Evolutionary conservation across 1,140 invertebrate species (phyloP).

Genomic region (Drosophila kanapiae): DNA sequence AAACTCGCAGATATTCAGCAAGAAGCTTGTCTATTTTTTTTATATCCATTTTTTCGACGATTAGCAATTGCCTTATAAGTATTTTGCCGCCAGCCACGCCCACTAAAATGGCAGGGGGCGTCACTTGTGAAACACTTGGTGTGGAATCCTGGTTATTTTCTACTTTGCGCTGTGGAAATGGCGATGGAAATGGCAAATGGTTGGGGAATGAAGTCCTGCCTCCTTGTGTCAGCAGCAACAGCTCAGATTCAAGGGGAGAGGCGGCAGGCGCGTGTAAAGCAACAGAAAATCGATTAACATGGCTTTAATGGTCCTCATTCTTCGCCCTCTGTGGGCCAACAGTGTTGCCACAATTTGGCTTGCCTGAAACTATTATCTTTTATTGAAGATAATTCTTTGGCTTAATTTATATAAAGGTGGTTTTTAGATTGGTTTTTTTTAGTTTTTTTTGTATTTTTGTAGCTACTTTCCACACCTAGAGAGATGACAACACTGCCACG

Average conservation of each 20-base stretch:
- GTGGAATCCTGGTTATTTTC: conserved; percentile 64
- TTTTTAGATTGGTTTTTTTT: background rate
- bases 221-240: conserved; percentile 48
- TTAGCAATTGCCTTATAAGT: conserved; percentile 42
- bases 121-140: conserved; percentile 39
- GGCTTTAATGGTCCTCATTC: conserved; percentile 59
- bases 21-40: background rate
- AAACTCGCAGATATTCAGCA: background rate
- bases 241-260: conserved; percentile 6
- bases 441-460: background rate
- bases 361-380: too few relatives aligned
- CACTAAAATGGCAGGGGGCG: background rate
- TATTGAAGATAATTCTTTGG: background rate
- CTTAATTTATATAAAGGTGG: background rate
- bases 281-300: conserved; percentile 80
- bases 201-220: background rate
- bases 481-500: conserved; percentile 35
- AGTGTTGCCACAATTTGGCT: conserved; percentile 6
- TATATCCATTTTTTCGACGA: conserved; percentile 1
- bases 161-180: conserved; percentile 37
- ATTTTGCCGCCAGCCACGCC: conserved; percentile 19
- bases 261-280: conserved; percentile 49
- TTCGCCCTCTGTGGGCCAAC: conserved; percentile 2
- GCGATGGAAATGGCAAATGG: background rate
- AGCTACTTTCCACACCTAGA: background rate